Conservation (phyloP, 2,797 vertebrate species). For the Tangara arthus region DNA sequence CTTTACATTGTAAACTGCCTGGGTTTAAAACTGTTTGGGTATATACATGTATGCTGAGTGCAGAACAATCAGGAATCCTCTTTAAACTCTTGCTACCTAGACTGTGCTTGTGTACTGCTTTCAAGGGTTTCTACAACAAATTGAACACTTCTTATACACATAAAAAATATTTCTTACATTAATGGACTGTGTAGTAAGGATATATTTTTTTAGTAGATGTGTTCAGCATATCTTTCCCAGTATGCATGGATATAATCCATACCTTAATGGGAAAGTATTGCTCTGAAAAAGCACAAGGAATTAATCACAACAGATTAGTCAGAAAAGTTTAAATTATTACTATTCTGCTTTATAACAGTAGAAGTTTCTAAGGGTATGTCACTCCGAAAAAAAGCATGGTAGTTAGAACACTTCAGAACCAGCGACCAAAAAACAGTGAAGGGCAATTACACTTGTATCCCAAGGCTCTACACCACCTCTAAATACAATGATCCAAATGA, state of each 20-base stretch:
- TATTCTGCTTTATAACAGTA: not conserved
- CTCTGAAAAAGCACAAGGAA: not conserved
- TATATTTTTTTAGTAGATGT: not conserved
- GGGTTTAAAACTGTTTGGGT: not conserved
- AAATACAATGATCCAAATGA: not conserved
- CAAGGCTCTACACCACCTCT: not conserved
- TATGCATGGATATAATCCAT: not conserved
- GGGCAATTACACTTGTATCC: not conserved
- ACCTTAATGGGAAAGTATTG: not conserved
- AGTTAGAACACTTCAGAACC: not conserved
- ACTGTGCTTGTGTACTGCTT: not conserved
- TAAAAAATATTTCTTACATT: not conserved
- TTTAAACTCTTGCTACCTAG: not conserved
- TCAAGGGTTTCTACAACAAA: not conserved
- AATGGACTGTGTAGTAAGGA: not conserved
- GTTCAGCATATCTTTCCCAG: not conserved
- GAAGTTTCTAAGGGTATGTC: not conserved
- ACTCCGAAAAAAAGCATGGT: not conserved
- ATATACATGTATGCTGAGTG: not conserved
- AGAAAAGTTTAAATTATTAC: not conserved
- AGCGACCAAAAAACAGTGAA: not conserved
- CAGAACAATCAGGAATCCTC: not conserved
- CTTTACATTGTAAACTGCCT: not conserved
- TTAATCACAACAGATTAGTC: not conserved
- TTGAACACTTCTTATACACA: not conserved